Conservation (phyloP, 2,888 invertebrate genomes). For the Agrochola macilenta region DNA sequence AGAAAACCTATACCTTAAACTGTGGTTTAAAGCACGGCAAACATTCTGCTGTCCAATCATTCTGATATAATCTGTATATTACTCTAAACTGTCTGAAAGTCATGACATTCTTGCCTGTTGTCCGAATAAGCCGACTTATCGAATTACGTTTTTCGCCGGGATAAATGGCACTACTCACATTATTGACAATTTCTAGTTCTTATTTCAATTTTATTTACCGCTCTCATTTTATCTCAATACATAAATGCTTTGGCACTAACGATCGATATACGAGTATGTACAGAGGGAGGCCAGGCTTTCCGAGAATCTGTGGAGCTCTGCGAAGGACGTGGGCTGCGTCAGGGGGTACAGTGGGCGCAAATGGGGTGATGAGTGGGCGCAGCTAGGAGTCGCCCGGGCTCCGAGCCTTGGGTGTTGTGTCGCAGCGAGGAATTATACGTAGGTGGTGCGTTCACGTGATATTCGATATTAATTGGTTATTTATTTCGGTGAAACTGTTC, state of each 20-base stretch:
- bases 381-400: slow-evolving; percentile 49
- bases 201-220: neutral
- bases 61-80: neutral
- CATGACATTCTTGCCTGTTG: neutral
- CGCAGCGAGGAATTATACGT: slow-evolving; percentile 20
- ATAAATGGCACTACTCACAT: neutral
- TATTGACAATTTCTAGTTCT: neutral
- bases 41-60: neutral
- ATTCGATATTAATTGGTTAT: neutral
- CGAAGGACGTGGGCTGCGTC: slow-evolving; percentile 39
- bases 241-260: slow-evolving; percentile 12
- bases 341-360: slow-evolving; percentile 35
- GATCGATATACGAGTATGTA: slow-evolving; percentile 49
- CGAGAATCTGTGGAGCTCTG: slow-evolving; percentile 27
- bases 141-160: neutral
- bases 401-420: slow-evolving; percentile 27
- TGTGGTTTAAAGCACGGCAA: neutral
- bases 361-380: slow-evolving; percentile 47
- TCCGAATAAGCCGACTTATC: too few relatives aligned
- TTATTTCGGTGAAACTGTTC: neutral
- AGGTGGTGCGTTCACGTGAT: neutral
- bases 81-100: neutral
- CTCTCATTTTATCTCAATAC: slow-evolving; percentile 8
- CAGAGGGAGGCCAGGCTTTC: slow-evolving; percentile 49
- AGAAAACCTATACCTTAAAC: too few relatives aligned